phyloP scores from a whole-genome alignment of 1,140 invertebrate genomes.

The Calosoma granatense region DNA sequence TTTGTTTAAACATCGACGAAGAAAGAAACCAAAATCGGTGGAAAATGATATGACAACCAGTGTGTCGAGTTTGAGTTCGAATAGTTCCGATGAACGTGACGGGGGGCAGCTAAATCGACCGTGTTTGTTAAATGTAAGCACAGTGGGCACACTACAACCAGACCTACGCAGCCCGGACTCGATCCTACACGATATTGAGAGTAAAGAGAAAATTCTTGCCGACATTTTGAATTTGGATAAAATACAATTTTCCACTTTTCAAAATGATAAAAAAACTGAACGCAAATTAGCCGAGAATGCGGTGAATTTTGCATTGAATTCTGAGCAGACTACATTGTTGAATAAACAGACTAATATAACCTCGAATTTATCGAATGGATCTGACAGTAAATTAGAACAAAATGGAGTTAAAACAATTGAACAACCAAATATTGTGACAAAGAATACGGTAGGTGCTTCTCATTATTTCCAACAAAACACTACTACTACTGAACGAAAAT shows the following conservation, averaged over 20 bases:
- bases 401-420: too few species aligned
- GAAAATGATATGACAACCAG: slow-evolving; percentile 19
- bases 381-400: background rate
- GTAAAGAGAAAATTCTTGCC: slow-evolving; percentile 42
- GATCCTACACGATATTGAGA: slow-evolving; percentile 42
- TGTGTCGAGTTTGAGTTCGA: slow-evolving; percentile 20
- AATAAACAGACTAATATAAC: slow-evolving; percentile 3
- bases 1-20: slow-evolving; percentile 35
- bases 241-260: slow-evolving; percentile 21
- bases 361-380: background rate
- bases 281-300: slow-evolving; percentile 1
- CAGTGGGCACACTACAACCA: slow-evolving; percentile 32
- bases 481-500: background rate
- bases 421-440: background rate
- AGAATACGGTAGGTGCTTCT: background rate
- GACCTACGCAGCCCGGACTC: slow-evolving; percentile 39
- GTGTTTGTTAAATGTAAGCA: slow-evolving; percentile 34
- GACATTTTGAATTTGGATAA: slow-evolving; percentile 40
- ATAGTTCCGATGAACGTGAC: slow-evolving; percentile 24
- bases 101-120: slow-evolving; percentile 23
- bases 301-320: background rate
- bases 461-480: background rate
- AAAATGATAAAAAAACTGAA: slow-evolving; percentile 12
- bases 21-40: slow-evolving; percentile 32
- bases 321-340: background rate